phyloP scores from a whole-genome alignment of 2,888 invertebrate genomes.

The Leptinotarsa tumamoca region DNA sequence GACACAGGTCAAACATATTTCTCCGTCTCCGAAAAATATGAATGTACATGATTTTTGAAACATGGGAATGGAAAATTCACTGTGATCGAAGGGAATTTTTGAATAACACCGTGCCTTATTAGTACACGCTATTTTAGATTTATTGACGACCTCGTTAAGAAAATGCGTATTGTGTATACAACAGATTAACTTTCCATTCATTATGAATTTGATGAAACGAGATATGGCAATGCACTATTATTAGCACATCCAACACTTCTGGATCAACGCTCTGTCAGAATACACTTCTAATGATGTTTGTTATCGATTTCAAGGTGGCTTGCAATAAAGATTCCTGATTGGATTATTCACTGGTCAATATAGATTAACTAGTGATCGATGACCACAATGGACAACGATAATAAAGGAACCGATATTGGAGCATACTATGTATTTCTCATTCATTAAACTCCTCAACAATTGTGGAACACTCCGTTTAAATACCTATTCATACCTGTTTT shows the following conservation, averaged over 20 bases:
- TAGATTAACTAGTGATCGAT: background rate
- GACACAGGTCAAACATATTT: no score
- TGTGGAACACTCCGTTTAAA: no score
- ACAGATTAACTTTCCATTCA: constrained; percentile 5
- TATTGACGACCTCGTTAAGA: background rate
- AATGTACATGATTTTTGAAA: no score
- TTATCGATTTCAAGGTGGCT: constrained; percentile 3
- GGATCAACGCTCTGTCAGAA: constrained; percentile 29
- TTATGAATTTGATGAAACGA: constrained; percentile 17
- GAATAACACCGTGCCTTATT: no score
- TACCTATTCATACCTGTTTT: no score
- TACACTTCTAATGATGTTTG: constrained; percentile 11
- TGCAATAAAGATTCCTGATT: background rate
- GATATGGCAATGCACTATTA: constrained; percentile 23
- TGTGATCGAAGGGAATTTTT: no score
- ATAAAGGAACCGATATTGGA: no score
- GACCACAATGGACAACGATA: background rate
- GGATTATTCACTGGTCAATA: background rate
- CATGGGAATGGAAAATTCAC: no score
- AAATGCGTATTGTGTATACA: background rate
- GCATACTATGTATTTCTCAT: no score
- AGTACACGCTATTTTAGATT: background rate
- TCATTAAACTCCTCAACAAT: no score
- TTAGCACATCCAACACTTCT: constrained; percentile 23
- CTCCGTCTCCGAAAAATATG: no score